Evolutionary conservation across 2,797 vertebrate species (phyloP).

Genomic region (Ataeniobius toweri): DNA sequence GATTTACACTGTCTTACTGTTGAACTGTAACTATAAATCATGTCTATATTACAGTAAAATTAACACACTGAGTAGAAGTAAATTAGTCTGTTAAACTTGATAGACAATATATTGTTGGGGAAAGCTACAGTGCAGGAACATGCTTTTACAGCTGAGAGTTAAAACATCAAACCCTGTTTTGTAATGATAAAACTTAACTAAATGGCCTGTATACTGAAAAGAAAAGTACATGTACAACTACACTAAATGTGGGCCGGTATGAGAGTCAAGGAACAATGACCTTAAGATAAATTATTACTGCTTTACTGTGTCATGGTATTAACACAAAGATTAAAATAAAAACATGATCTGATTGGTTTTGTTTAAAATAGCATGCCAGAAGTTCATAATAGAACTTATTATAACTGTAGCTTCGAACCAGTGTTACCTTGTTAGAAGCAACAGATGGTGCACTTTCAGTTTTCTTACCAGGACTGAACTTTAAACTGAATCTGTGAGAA

Average conservation of each 20-base stretch:
- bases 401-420: background rate
- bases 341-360: background rate
- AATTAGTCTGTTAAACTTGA: conserved; percentile 49
- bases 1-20: conserved; percentile 50
- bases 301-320: background rate
- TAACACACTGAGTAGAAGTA: conserved; percentile 42
- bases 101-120: conserved; percentile 18
- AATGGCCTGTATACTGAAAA: conserved; percentile 14
- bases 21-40: conserved; percentile 42
- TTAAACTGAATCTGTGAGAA: too few species aligned
- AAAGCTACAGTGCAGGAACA: conserved; percentile 5
- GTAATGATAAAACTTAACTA: background rate
- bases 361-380: background rate
- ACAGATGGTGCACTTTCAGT: background rate
- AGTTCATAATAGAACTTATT: background rate
- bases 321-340: background rate
- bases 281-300: background rate
- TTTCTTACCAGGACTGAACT: background rate
- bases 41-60: conserved; percentile 54
- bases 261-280: background rate
- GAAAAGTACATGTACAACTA: background rate
- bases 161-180: background rate
- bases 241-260: background rate
- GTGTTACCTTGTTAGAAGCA: background rate
- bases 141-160: conserved; percentile 2